phyloP scores from a whole-genome alignment of 2,797 vertebrate species.

The Myotis myotis region DNA sequence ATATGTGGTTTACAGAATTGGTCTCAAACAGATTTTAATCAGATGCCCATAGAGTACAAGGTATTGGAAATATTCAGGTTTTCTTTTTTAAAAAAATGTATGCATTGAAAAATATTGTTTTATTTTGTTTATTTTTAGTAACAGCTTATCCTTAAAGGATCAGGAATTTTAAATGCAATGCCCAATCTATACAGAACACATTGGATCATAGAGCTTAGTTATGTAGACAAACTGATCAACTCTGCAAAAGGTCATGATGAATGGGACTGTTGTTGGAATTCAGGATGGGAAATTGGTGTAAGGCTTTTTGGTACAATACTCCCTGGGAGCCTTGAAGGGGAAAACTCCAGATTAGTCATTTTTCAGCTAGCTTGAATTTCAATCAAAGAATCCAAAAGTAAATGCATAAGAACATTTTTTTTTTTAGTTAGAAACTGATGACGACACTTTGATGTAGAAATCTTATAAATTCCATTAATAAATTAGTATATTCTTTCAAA shows the following conservation, averaged over 20 bases:
- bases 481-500: not conserved
- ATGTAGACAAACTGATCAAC: not conserved
- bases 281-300: not conserved
- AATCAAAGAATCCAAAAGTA: conserved; percentile 35
- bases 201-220: not conserved
- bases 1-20: not conserved
- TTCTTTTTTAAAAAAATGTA: not conserved
- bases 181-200: not conserved
- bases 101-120: not conserved
- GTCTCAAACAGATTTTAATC: not conserved
- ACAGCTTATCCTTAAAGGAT: not conserved
- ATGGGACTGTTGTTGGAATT: not conserved
- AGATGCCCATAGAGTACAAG: not conserved
- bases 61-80: not conserved
- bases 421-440: not conserved
- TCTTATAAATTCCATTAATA: not conserved
- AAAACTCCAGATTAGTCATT: conserved; percentile 40
- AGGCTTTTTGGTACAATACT: not conserved
- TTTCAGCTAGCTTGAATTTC: not conserved
- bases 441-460: conserved; percentile 29
- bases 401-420: conserved; percentile 3
- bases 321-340: not conserved
- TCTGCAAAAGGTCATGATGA: not conserved
- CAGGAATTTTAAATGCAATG: not conserved
- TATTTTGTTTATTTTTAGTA: not conserved